These are phyloP conservation scores for Andrena minutula DNA, from an alignment of 2,888 invertebrate species.

Conservation along the genomic window DNA sequence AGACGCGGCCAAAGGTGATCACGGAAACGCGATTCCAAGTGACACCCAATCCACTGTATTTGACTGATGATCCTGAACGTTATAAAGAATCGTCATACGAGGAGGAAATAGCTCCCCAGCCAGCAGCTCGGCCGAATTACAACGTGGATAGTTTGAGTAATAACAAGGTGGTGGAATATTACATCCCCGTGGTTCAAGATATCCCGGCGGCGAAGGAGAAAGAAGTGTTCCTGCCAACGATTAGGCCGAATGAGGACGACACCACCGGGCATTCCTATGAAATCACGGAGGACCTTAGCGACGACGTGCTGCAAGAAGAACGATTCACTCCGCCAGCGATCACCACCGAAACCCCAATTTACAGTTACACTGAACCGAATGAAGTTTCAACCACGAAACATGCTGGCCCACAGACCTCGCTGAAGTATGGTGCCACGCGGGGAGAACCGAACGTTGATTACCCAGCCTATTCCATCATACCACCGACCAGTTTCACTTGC, in stretches of 20 bases:
- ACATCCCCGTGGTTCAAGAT: constrained; percentile 76
- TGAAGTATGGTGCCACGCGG: constrained; percentile 84
- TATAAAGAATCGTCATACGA: constrained; percentile 62
- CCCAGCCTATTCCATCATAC: constrained; percentile 91
- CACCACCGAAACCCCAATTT: constrained; percentile 68
- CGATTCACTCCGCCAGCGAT: constrained; percentile 64
- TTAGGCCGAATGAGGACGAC: constrained; percentile 48
- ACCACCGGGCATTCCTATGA: constrained; percentile 72
- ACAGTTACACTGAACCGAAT: constrained; percentile 67
- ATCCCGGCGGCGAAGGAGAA: constrained; percentile 58
- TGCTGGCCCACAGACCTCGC: constrained; percentile 67
- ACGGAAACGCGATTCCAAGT: constrained; percentile 80
- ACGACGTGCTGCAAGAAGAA: constrained; percentile 73
- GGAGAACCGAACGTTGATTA: constrained; percentile 92
- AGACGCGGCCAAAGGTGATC: constrained; percentile 77
- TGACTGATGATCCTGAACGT: constrained; percentile 69
- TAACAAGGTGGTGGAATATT: constrained; percentile 77
- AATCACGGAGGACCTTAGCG: constrained; percentile 72
- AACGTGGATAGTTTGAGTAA: constrained; percentile 54
- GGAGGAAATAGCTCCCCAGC: constrained; percentile 55
- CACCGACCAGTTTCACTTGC: constrained; percentile 92
- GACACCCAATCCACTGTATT: constrained; percentile 72
- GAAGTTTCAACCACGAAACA: constrained; percentile 35
- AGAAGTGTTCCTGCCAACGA: constrained; percentile 49
- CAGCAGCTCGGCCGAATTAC: constrained; percentile 40